Conservation (phyloP, 2,113 vertebrate genomes). For the Nannospalax galili region DNA sequence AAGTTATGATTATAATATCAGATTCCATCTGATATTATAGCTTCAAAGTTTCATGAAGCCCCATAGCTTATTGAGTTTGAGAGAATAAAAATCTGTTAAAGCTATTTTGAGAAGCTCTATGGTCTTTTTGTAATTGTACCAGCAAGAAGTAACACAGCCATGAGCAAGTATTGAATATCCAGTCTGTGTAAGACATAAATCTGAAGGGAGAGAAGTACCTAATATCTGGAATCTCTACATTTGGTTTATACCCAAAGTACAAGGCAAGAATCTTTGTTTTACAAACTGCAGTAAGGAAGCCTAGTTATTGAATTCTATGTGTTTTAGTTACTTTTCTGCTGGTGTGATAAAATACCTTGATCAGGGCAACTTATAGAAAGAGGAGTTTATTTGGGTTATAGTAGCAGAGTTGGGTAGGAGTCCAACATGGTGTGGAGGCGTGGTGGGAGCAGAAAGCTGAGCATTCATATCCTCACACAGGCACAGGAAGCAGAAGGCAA, state of each 20-base stretch:
- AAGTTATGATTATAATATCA: slow-evolving; percentile 40
- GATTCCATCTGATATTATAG: slow-evolving; percentile 7
- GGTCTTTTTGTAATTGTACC: not conserved
- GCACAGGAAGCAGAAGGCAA: too few relatives aligned
- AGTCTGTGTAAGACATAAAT: not conserved
- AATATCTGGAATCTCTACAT: not conserved
- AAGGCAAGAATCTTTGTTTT: not conserved
- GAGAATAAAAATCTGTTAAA: not conserved
- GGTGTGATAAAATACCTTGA: too few relatives aligned
- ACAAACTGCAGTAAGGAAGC: not conserved
- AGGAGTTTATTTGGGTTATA: too few relatives aligned
- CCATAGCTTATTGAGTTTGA: not conserved
- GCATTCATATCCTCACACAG: too few relatives aligned
- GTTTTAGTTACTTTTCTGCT: too few relatives aligned
- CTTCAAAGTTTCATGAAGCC: slow-evolving; percentile 1
- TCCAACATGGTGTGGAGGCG: too few relatives aligned
- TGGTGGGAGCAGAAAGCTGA: too few relatives aligned
- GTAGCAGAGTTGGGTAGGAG: too few relatives aligned
- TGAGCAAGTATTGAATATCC: not conserved
- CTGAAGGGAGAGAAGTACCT: not conserved
- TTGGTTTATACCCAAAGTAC: not conserved
- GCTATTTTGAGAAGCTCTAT: not conserved
- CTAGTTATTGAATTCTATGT: not conserved
- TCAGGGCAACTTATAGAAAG: too few relatives aligned
- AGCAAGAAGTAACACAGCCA: not conserved